Evolutionary conservation across 2,888 invertebrate species (phyloP), one percentile per base, ranked within the genome.

Genomic region (Zaprionus bogoriensis): DNA sequence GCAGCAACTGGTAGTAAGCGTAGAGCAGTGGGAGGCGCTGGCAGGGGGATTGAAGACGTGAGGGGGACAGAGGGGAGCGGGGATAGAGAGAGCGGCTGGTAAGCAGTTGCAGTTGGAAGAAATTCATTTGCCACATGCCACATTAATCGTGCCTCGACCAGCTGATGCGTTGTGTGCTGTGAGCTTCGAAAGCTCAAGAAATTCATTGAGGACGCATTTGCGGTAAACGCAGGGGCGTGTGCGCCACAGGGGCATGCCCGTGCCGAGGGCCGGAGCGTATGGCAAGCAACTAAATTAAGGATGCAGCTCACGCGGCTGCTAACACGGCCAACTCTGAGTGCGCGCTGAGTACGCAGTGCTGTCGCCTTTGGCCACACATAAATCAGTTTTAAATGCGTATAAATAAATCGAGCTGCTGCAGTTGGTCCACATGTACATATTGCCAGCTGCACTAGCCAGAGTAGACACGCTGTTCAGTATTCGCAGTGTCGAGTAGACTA

Each of bases 121-220:
- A 62, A 67, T 71, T 72, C 72, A 72, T 59, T 71, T 63, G 44
- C 54, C 45, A 58, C 62, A 64, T 59, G 68, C 59, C 55, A 72
- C 80, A 83, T 80, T 83, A 81, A 83, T 83, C 74, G 55, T 73
- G 42, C 45, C 67, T 47, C 52, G 65, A 61, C 60, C 73, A 81
- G 64, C 77, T 74, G 70, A 74, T 67, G 60, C 70, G 36, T 48
- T 50, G 50, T 45, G n/a, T 17, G 12, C 5, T 39, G 10, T 22
- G 23, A 19, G 52, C 52, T 42, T 45, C 30, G 36, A 44, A 27
- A 38, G 3, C 39, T 20, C 50, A 57, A 59, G 74, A 48, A 68
- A 70, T 81, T 76, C 78, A 81, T 81, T 84, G 81, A 81, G 84
- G 84, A 84, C 70, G 72, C 78, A 78, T 78, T 82, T 84, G 84